Conservation (phyloP, 2,888 invertebrate species). For the Conomelus anceps region DNA sequence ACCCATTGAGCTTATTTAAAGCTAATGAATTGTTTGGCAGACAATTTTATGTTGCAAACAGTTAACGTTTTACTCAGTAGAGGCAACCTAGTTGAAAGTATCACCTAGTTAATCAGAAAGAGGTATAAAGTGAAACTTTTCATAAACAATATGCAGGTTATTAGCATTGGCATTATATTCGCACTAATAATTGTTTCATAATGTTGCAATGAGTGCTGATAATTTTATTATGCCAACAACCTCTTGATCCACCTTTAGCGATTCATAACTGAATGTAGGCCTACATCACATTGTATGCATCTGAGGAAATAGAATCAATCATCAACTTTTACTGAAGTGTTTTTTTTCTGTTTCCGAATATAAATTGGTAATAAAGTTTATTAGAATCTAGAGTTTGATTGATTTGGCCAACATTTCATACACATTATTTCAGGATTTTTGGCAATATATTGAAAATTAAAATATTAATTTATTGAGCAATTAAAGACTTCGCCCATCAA, state of each 20-base stretch:
- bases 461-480: too few relatives aligned
- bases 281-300: not conserved
- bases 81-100: not conserved
- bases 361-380: too few relatives aligned
- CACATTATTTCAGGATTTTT: too few relatives aligned
- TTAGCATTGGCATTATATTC: not conserved
- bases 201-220: not conserved
- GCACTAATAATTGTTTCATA: not conserved
- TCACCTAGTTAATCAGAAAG: not conserved
- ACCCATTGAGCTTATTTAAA: not conserved
- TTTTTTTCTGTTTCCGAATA: too few relatives aligned
- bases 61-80: not conserved
- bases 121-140: not conserved
- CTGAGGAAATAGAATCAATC: too few relatives aligned
- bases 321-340: too few relatives aligned
- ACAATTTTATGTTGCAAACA: not conserved
- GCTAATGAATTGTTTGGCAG: not conserved
- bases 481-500: too few relatives aligned
- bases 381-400: too few relatives aligned
- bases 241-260: too few relatives aligned
- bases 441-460: too few relatives aligned
- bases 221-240: not conserved
- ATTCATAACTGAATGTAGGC: too few relatives aligned
- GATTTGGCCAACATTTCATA: too few relatives aligned
- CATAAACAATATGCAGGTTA: not conserved